Base-by-base conservation (phyloP, 1,140 invertebrate species). In the Colletes latitarsis region DNA sequence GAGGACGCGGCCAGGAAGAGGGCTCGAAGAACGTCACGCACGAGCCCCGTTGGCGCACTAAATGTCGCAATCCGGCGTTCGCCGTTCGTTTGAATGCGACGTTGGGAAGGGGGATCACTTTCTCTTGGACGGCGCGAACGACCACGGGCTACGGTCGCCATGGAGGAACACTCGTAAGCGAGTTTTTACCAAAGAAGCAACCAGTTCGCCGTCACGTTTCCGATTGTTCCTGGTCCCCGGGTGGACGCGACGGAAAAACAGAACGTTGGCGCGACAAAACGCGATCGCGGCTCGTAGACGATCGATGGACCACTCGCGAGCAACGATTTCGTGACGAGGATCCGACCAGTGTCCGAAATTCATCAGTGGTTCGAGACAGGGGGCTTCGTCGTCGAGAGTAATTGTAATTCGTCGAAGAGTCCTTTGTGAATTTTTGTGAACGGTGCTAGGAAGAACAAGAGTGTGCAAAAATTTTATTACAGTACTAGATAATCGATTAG, bases 181-280 rank as follows among this genome's bases (percentile, higher is more conserved):
- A 88, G 90, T 93, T 92, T 93, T 92, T 91, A 92, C 89, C 84
- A 89, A 91, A 89, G 89, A 84, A 90, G 83, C 89, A 91, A 82
- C 81, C 62, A 62, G 41, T 70, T 19, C 49, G 60, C 57, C 39
- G 60, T 53, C 57, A 73, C 21, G 49, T 78, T 75, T 53, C 53
- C 60, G 19, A 62, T 30, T 62, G 39, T 67, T 77, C 68, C 30
- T 30, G 30, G 30, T 30, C 30, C 30, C 0, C 30, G 1, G 30
- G 30, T 2, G 30, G 2, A 49, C 49, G 8, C 8, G 8, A 49
- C 49, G 1, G 49, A 49, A 49, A 12, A 49, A 30, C 30, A 30
- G 30, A 30, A 30, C 30, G 30, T 30, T 2, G 30, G 30, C 46
- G 64, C 43, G 43, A 3, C 39, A 46, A 77, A 62, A 63, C 72